phyloP scores from a whole-genome alignment of 2,888 invertebrate species.

The Smittia aterrima region DNA sequence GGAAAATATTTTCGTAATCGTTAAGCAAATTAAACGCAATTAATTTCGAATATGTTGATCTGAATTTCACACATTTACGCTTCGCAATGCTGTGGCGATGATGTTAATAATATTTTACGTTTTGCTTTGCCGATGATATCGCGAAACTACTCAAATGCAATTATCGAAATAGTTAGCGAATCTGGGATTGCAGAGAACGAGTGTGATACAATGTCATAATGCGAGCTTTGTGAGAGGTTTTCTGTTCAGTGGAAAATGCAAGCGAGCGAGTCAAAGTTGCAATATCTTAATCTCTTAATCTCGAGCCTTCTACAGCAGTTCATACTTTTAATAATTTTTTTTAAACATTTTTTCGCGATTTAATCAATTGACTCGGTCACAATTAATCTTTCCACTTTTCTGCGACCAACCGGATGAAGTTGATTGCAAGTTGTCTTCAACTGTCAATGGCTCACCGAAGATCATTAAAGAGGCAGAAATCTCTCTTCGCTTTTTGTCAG shows the following conservation, averaged over 20 bases:
- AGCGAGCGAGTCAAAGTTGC: neutral
- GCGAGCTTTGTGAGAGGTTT: neutral
- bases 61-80: slow-evolving; percentile 17
- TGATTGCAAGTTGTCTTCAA: neutral
- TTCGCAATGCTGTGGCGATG: neutral
- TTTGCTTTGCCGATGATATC: neutral
- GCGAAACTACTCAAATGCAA: neutral
- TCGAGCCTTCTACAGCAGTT: neutral
- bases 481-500: neutral
- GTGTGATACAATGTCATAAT: slow-evolving; percentile 1
- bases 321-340: neutral
- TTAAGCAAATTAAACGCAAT: neutral
- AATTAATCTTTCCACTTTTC: slow-evolving; percentile 7
- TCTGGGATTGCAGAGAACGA: neutral
- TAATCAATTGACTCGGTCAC: neutral
- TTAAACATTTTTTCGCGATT: neutral
- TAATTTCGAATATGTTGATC: neutral
- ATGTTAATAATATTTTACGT: neutral
- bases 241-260: too few species aligned
- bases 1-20: neutral
- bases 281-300: slow-evolving; percentile 24
- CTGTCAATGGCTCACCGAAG: neutral
- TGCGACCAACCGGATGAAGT: slow-evolving; percentile 5
- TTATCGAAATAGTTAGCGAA: neutral
- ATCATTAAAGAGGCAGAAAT: neutral